A percentile compares a stretch with the other conserved stretches of the same genome.
These are phyloP conservation scores for Colinus virginianus DNA, from an alignment of 2,113 vertebrate genomes.

Conservation along the genomic window DNA sequence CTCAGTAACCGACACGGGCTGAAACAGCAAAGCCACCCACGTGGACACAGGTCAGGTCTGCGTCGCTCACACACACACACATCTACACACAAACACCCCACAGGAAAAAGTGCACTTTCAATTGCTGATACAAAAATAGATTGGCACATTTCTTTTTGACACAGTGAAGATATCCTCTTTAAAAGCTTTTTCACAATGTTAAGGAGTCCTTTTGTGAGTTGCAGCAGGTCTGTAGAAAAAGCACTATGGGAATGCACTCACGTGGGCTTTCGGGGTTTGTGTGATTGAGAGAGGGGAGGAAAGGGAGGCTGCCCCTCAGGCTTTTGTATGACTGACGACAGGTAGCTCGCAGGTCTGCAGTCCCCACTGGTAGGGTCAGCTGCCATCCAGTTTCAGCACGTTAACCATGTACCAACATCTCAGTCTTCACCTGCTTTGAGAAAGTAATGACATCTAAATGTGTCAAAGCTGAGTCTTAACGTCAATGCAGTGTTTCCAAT, in stretches of 20 bases:
- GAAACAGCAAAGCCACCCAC: constrained; percentile 46
- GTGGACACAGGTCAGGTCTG: constrained; percentile 14
- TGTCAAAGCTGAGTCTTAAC: constrained; percentile 4
- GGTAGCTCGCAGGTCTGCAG: neutral
- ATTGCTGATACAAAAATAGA: constrained; percentile 78
- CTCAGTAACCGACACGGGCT: constrained; percentile 28
- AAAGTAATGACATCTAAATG: neutral
- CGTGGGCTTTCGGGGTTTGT: neutral
- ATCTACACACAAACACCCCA: constrained; percentile 21
- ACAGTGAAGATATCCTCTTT: constrained; percentile 57
- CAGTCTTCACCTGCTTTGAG: constrained; percentile 14
- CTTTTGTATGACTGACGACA: neutral
- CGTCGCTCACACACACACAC: neutral
- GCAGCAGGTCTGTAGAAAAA: constrained; percentile 56
- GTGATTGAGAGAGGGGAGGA: constrained; percentile 13
- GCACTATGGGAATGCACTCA: constrained; percentile 30
- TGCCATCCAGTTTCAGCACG: neutral
- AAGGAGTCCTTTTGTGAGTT: constrained; percentile 14
- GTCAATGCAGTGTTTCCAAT: neutral
- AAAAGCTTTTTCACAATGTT: constrained; percentile 51
- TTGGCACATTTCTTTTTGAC: constrained; percentile 78
- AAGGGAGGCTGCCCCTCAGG: neutral
- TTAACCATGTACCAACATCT: constrained; percentile 5
- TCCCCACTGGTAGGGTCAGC: constrained; percentile 1
- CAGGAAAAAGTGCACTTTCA: constrained; percentile 76